These are phyloP conservation scores for Philantomba maxwellii DNA, from an alignment of 2,113 vertebrate genomes.

Conservation along the genomic window DNA sequence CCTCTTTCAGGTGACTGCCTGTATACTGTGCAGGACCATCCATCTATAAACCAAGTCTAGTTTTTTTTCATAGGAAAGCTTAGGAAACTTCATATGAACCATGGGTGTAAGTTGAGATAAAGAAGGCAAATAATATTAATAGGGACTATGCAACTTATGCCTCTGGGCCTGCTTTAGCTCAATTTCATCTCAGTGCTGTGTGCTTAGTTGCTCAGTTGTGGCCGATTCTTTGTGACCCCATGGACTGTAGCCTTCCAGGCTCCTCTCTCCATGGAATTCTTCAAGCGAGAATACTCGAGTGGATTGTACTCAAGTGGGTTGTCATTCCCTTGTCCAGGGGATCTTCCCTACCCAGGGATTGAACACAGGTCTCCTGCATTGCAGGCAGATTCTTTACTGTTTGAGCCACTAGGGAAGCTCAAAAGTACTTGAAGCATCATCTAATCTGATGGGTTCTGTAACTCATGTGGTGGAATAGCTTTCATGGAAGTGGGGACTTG, in stretches of 20 bases:
- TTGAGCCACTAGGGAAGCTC: neutral
- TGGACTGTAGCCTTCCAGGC: neutral
- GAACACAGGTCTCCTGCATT: neutral
- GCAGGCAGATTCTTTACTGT: neutral
- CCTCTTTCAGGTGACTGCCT: neutral
- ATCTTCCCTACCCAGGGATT: neutral
- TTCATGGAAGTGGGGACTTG: neutral
- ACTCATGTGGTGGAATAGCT: neutral
- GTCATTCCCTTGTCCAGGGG: neutral
- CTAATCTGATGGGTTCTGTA: neutral
- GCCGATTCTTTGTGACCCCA: neutral
- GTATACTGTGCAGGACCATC: neutral
- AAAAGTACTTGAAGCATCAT: neutral
- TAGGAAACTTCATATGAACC: neutral
- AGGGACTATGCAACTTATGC: neutral
- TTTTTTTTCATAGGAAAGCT: neutral
- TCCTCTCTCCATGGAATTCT: neutral
- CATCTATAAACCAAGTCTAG: neutral
- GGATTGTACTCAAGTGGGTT: neutral
- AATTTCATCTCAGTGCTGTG: neutral
- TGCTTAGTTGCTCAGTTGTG: neutral
- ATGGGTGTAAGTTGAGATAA: neutral
- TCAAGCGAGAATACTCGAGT: rapidly evolving
- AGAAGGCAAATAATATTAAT: neutral
- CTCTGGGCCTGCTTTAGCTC: neutral